Base-by-base conservation (phyloP, 1,140 invertebrate species). In the Tetraneura akinire region DNA sequence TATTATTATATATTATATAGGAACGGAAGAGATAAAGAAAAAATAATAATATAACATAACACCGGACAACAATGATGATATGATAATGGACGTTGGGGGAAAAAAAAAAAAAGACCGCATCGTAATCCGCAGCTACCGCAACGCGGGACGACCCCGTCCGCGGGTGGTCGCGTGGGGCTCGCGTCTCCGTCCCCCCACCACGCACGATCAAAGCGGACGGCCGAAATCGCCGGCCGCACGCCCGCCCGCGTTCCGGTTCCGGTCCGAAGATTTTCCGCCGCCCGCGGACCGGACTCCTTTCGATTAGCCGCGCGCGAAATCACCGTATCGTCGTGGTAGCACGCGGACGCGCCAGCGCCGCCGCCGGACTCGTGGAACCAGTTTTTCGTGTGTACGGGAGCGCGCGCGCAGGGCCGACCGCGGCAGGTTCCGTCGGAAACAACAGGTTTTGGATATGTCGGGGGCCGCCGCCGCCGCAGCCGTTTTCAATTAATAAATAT, bases 321-420 rank as follows among this genome's bases (percentile, higher is more conserved):
- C n/a, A n/a, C n/a, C n/a, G n/a, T n/a, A n/a, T n/a, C n/a, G n/a
- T n/a, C n/a, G n/a, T n/a, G n/a, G n/a, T n/a, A n/a, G 53, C 47
- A 49, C 26, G 57, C 11, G 57, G 21, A 8, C 23, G 49, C 32
- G n/a, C 64, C 64, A 10, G 1, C 37, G 32, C 32, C 14, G 42
- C 64, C 64, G 23, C 42, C 26, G 21, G 29, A 32, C 3, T 11
- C 8, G 16, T 11, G 29, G 74, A 62, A 62, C 74, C 74, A 45
- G 74, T 78, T 60, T 74, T 74, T 74, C 71, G 71, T 74, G 71
- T 74, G n/a, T n/a, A 10, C 9, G 29, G 29, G n/a, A 29, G n/a
- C 62, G 62, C 62, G 62, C 62, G 66, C 64, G 64, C 64, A 68
- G 64, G 64, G 64, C 64, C 64, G 64, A 45, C 32, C 62, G 37